Evolutionary conservation across 2,888 invertebrate species (phyloP), one percentile per base, ranked within the genome.

Genomic region (Cosmorhoe ocellata): DNA sequence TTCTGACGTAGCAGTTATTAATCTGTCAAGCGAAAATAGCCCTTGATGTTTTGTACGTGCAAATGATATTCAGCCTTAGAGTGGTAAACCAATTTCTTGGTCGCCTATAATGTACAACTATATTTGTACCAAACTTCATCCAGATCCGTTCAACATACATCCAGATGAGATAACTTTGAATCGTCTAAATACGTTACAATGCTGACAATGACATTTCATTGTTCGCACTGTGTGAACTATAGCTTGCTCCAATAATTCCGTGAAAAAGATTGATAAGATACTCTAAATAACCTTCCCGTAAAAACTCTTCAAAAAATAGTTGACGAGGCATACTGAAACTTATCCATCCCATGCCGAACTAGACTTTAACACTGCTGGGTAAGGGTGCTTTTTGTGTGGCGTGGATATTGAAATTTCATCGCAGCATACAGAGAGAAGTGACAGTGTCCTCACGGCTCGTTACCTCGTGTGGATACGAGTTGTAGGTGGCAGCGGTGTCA

Each of bases 391-490:
- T 62, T 67, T 1, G 31, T 4, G 27, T 58, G 50, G 49, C n/a
- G 57, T 52, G 56, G 63, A 59, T 74, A 76, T 79, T 75, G 79
- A 76, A 76, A 76, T 76, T 77, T 70, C 71, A 71, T 72, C 63
- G 74, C 56, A 66, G 67, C 64, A 64, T 43, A 60, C 58, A 63
- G 57, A 66, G 69, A 75, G 31, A 13, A 72, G 71, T 76, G 79
- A 71, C 73, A 52, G 67, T 58, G 58, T 63, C 67, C 66, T 73
- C 57, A 71, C 69, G 71, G 58, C 69, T 77, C 72, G 74, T 74
- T 75, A 74, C 72, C 59, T 67, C 47, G 18, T 38, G 58, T 57
- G 54, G 24, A 24, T 7, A 6, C 44, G 55, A 62, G 47, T 60
- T 61, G 62, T 54, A 22, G 57, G 63, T 64, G 61, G 51, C 32